Evolutionary conservation across 2,113 vertebrate genomes (phyloP).

Genomic region (Syrmaticus mikado): DNA sequence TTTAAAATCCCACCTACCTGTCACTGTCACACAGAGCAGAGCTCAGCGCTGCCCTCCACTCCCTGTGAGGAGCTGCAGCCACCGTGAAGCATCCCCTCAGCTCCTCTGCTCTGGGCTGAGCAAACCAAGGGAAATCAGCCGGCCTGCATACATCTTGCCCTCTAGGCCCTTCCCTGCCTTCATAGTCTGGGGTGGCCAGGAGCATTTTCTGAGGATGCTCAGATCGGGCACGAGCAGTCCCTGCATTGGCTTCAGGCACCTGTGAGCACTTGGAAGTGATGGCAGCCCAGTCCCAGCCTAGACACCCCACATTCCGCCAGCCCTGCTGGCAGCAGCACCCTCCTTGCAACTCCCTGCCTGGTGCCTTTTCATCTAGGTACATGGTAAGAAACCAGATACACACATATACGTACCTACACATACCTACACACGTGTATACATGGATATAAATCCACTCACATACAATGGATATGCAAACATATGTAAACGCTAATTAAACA

Average conservation of each 20-base stretch:
- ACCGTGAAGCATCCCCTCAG: background rate
- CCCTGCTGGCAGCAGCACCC: background rate
- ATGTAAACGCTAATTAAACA: background rate
- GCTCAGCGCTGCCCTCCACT: background rate
- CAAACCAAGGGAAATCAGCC: background rate
- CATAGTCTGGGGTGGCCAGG: background rate
- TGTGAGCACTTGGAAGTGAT: background rate
- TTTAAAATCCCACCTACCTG: background rate
- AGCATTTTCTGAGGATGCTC: background rate
- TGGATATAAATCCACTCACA: background rate
- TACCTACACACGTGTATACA: accelerated
- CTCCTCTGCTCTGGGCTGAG: background rate
- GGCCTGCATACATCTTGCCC: background rate
- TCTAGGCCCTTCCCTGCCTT: background rate
- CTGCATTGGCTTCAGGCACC: background rate
- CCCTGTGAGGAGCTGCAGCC: background rate
- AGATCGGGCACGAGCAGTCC: background rate
- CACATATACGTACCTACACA: accelerated
- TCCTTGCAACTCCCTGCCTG: too few species aligned
- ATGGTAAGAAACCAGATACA: background rate
- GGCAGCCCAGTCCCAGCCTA: background rate
- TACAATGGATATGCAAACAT: accelerated
- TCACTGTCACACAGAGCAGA: background rate
- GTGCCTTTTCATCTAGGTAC: background rate
- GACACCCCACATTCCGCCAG: background rate